Base-by-base conservation (phyloP, 1,140 invertebrate species). In the Caenorhabditis briggsae region DNA sequence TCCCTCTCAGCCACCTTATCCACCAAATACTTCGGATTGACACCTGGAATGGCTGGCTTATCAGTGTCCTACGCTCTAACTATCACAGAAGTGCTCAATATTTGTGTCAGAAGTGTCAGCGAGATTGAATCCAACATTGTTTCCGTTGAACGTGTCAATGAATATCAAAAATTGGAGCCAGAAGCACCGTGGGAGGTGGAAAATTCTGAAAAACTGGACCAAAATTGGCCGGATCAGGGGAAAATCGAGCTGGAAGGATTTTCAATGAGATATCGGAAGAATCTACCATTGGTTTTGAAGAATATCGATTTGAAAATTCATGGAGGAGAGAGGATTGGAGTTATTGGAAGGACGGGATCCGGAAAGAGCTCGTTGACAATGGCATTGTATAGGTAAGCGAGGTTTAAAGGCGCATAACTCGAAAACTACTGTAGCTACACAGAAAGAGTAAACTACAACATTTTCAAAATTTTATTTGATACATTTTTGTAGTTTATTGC, bases 31-130 rank as follows among this genome's bases (percentile, higher is more conserved):
- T 90, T 90, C 56, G 93, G 93, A 33, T 94, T 95, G 53, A 94
- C 95, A 93, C 94, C 95, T 89, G 93, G 92, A 53, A 91, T 92
- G 86, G 90, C 92, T 53, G 92, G 92, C 2, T 87, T 93, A 18
- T 90, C 92, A 7, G 89, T 93, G 14, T 88, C 89, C 11, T 91
- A 92, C 88, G 90, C 92, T 43, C 59, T 93, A 6, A 58, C 83
- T 46, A 88, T 88, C 74, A 88, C 86, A 9, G 58, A 88, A 70
- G 43, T 55, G 8, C n/a, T 88, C 5, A 84, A 83, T 55, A 50
- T 50, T 18, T 61, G 59, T 41, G 82, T 90, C 2, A 61, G 89
- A 82, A 86, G 86, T 61, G 84, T 86, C n/a, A 88, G 59, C 48
- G 86, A 87, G n/a, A 41, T 90, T 2, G 90, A 90, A 64, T 90